phyloP scores from a whole-genome alignment of 2,888 invertebrate genomes.

The Prosapia bicincta region DNA sequence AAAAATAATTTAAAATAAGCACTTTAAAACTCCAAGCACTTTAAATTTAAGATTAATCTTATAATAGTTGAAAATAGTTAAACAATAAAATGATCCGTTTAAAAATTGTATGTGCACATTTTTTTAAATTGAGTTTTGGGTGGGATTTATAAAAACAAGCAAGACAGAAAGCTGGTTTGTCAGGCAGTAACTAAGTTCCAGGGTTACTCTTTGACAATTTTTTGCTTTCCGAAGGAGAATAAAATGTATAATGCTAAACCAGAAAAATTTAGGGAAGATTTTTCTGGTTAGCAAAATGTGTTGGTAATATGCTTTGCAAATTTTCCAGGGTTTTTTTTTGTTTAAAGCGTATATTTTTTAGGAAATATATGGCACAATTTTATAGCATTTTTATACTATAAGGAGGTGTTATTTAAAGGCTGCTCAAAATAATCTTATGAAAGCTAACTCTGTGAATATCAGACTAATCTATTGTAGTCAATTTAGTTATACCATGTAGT shows the following conservation, averaged over 20 bases:
- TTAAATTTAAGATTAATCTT: constrained; percentile 27
- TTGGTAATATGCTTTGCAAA: constrained; percentile 4
- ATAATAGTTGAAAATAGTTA: background rate
- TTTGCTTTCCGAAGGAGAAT: constrained; percentile 20
- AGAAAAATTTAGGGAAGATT: constrained; percentile 37
- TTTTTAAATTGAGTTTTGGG: background rate
- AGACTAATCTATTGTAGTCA: background rate
- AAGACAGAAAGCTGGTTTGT: background rate
- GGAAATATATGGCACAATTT: constrained; percentile 15
- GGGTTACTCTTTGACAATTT: constrained; percentile 30
- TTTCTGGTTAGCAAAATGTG: constrained; percentile 32
- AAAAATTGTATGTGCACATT: background rate
- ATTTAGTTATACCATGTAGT: background rate
- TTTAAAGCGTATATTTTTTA: constrained; percentile 4
- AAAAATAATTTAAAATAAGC: background rate
- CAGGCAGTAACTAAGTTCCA: constrained; percentile 26
- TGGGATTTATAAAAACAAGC: background rate
- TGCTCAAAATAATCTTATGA: constrained; percentile 32
- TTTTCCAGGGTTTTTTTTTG: background rate
- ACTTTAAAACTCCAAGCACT: constrained; percentile 27
- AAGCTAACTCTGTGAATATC: constrained; percentile 35
- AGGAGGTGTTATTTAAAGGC: constrained; percentile 16
- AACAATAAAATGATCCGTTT: constrained; percentile 4
- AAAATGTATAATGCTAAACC: constrained; percentile 31
- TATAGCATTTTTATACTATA: constrained; percentile 19